phyloP scores from a whole-genome alignment of 2,113 vertebrate genomes.

The Salvator merianae region DNA sequence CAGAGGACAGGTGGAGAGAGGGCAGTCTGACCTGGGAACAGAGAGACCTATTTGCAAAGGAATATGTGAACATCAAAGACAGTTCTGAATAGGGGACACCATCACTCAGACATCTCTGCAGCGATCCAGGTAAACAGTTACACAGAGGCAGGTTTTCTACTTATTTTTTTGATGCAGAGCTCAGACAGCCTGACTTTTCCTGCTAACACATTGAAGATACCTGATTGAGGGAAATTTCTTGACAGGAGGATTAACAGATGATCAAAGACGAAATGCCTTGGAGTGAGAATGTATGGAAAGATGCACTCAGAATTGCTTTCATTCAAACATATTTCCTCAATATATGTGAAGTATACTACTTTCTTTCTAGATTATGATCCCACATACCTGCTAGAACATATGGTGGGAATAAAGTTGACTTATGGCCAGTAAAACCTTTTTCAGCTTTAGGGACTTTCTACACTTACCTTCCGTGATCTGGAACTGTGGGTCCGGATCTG shows the following conservation, averaged over 20 bases:
- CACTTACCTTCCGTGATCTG: neutral
- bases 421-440: neutral
- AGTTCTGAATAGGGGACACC: slow-evolving; percentile 2
- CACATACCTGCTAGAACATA: neutral
- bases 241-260: neutral
- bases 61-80: slow-evolving; percentile 33
- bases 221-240: neutral
- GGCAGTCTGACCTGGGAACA: slow-evolving; percentile 58
- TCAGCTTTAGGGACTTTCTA: neutral
- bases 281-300: neutral
- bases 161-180: neutral
- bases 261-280: neutral
- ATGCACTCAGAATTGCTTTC: neutral
- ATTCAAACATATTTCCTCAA: neutral
- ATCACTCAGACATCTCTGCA: slow-evolving; percentile 1
- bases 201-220: neutral
- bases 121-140: slow-evolving; percentile 48
- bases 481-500: no score
- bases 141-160: neutral
- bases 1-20: slow-evolving; percentile 30
- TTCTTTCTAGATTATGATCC: neutral
- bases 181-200: neutral
- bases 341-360: neutral
- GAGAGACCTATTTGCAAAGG: slow-evolving; percentile 12
- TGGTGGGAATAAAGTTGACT: rapidly evolving